Evolutionary conservation across 2,113 vertebrate genomes (phyloP), one percentile per base, ranked within the genome.

Genomic region (Amphilophus citrinellus): DNA sequence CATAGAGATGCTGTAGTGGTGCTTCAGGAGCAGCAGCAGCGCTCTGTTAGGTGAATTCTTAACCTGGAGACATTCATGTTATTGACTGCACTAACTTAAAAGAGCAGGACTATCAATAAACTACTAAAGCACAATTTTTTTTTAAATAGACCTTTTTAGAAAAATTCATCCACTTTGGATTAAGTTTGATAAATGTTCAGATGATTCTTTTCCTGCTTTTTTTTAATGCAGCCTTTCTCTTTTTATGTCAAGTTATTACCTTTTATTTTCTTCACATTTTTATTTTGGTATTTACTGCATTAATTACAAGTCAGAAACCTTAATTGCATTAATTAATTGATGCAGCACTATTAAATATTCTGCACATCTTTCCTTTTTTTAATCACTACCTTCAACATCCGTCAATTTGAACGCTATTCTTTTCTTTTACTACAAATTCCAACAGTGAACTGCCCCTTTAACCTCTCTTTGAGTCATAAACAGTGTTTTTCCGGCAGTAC

Each of bases 171-270:
- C 50, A 47, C 24, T 61, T 88, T 37, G 58, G 47, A 59, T 63
- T 8, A 39, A 39, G 6, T 1, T 39, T 39, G 37, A 39, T 10
- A 39, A 39, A 39, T 39, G 2, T 39, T 39, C 61, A 78, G 66
- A 77, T 82, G 57, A 35, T 47, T 11, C 42, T 73, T 61, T 77
- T 44, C 20, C 37, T 71, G 18, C 17, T 3, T 68, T 83, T 84
- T 59, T 57, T 77, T 50, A 27, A 37, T 76, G 35, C 39, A 65
- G 32, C 44, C 11, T 61, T 76, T 79, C 27, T 50, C n/a, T 61
- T 60, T 83, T 62, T 50, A 86, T 42, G 60, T 82, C 30, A 77
- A 42, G 18, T 18, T 35, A 63, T 44, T 65, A 7, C 71, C 83
- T 73, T 53, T 30, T 50, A 30, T 50, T 32, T 53, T 73, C 6